Conservation (phyloP, 2,888 invertebrate genomes). For the Troides aeacus region DNA sequence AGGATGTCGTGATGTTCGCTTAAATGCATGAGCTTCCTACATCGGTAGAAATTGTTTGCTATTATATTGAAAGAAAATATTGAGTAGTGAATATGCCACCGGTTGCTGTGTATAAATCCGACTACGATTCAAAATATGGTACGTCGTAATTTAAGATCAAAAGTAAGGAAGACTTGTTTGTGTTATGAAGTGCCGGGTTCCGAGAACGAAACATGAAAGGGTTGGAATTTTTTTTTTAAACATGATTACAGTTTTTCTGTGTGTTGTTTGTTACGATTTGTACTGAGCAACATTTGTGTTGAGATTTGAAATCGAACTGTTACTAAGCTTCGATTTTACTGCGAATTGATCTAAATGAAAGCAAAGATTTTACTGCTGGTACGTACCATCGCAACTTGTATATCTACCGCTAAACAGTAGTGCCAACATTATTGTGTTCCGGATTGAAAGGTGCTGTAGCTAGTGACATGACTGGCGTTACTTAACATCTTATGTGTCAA, state of each 20-base stretch:
- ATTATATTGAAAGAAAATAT: not conserved
- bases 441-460: too few species aligned
- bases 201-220: constrained; percentile 6
- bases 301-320: not conserved
- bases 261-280: not conserved
- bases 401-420: too few species aligned
- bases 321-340: not conserved
- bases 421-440: too few species aligned
- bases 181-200: constrained; percentile 7
- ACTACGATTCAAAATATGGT: not conserved
- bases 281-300: not conserved
- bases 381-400: too few species aligned
- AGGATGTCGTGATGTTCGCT: too few species aligned
- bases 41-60: too few species aligned
- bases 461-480: too few species aligned
- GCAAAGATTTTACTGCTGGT: too few species aligned
- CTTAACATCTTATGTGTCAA: too few species aligned
- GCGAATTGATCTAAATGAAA: not conserved
- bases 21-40: too few species aligned
- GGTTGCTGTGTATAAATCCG: not conserved
- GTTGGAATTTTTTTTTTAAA: not conserved
- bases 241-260: not conserved
- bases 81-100: not conserved
- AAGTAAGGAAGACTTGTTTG: constrained; percentile 12
- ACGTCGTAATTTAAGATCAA: constrained; percentile 19